Conservation (phyloP, 1,140 invertebrate genomes). For the Phthorimaea operculella region DNA sequence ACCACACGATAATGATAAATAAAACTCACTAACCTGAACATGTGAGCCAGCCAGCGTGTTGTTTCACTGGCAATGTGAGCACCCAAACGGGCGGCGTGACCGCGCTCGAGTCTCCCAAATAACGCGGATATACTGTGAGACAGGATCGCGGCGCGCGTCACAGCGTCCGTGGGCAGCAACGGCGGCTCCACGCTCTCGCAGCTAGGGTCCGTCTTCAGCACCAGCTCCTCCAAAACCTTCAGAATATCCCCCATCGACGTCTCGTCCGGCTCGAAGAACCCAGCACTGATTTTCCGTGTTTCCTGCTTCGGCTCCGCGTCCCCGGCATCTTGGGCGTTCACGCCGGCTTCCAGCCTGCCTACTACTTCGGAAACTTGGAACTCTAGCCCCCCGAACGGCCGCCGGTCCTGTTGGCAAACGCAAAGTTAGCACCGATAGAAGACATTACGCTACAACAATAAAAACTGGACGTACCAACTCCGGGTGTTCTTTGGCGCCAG, state of each 20-base stretch:
- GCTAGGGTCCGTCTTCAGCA: conserved; percentile 54
- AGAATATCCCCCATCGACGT: conserved; percentile 59
- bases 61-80: conserved; percentile 79
- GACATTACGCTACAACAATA: background rate
- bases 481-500: conserved; percentile 23
- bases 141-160: conserved; percentile 75
- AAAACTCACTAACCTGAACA: conserved; percentile 78
- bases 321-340: conserved; percentile 52
- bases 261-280: conserved; percentile 58
- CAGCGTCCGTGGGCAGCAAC: conserved; percentile 56
- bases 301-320: conserved; percentile 51
- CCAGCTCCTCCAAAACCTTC: conserved; percentile 53
- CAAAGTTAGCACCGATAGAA: conserved; percentile 10
- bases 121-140: conserved; percentile 81
- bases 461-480: conserved; percentile 32
- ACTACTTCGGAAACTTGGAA: conserved; percentile 76
- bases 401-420: conserved; percentile 51
- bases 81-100: conserved; percentile 76
- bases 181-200: conserved; percentile 51
- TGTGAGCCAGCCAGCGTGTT: conserved; percentile 80
- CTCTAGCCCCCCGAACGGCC: conserved; percentile 69
- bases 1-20: no score
- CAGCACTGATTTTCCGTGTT: conserved; percentile 48
- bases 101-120: conserved; percentile 75
- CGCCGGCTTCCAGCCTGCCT: conserved; percentile 72